Evolutionary conservation across 2,797 vertebrate genomes (phyloP).

Genomic region (Liparis tanakae): DNA sequence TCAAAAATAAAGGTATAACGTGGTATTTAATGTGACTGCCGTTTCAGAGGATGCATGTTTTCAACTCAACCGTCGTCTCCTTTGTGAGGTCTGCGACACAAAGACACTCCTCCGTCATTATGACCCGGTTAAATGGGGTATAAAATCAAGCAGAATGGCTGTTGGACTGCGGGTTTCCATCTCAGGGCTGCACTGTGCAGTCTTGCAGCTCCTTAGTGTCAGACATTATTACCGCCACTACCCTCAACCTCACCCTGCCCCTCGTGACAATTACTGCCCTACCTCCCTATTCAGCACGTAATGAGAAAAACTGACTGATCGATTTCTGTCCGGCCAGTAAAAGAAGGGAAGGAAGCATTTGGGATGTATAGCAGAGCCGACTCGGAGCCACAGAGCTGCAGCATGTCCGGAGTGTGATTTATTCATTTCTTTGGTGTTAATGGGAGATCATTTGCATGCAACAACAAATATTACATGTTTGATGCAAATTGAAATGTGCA

Average conservation of each 20-base stretch:
- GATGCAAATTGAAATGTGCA: not conserved
- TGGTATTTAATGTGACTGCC: constrained; percentile 15
- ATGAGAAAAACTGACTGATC: constrained; percentile 86
- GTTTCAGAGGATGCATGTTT: constrained; percentile 22
- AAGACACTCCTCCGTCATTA: constrained; percentile 64
- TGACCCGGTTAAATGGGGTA: constrained; percentile 70
- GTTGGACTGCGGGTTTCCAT: constrained; percentile 69
- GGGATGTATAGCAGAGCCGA: constrained; percentile 45
- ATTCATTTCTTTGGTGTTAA: constrained; percentile 36
- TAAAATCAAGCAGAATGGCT: constrained; percentile 70
- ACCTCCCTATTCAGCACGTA: constrained; percentile 82
- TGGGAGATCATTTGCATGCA: not conserved
- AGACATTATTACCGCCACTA: constrained; percentile 79
- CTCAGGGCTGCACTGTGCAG: constrained; percentile 67
- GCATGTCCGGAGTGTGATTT: constrained; percentile 28
- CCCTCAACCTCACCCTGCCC: constrained; percentile 82
- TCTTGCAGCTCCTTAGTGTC: constrained; percentile 75
- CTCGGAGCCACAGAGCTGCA: constrained; percentile 58
- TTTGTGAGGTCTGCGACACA: constrained; percentile 50
- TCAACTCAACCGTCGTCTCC: constrained; percentile 34
- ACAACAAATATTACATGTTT: not conserved
- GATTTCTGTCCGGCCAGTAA: constrained; percentile 80
- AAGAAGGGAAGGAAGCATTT: constrained; percentile 67
- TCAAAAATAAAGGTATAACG: constrained; percentile 15
- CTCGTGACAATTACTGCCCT: constrained; percentile 83